Base-by-base conservation (phyloP, 2,888 invertebrate species). In the Dasypogon diadema region DNA sequence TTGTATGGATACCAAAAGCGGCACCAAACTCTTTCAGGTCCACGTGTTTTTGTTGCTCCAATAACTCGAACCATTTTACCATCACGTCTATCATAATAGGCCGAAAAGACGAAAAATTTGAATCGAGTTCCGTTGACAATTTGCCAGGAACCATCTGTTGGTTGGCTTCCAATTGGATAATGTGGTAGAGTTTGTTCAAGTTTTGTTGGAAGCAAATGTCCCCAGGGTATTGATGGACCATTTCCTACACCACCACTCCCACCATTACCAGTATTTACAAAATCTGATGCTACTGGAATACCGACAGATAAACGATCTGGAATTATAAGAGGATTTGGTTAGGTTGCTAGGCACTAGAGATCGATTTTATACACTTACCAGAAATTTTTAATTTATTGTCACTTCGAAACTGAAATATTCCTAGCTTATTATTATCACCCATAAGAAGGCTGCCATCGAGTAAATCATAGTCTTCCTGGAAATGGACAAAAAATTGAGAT, bases 101-200 rank as follows among this genome's bases (percentile, higher is more conserved):
- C 96, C 8, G 96, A 96, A 84, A 95, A 97, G 70, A 97, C 95
- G 87, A 92, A 95, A 87, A 97, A 97, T 85, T 94, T 94, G 85
- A 91, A 94, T 84, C 94, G 83, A 79, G 86, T 86, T 55, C 86
- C 86, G 80, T 86, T 86, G 81, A 86, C 86, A 81, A 86, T 83
- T 84, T 94, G 92, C 95, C 95, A 95, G 77, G 90, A 90, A 42
- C 93, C 94, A 83, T 93, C 92, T 74, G 89, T 90, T 77, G 93
- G 90, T 80, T 89, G 88, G 56, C 90, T 88, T 84, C 91, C 92
- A 80, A 90, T 89, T 79, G 91, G 90, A 80, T 90, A 90, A 80
- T 88, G 88, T 26, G 91, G 91, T 79, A 91, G 83, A 22, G 85
- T 85, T 30, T 87, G 87, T 79, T 87, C 87, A 79, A 87, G 82